Conservation (phyloP, 2,888 invertebrate genomes). For the Erebia ligea region DNA sequence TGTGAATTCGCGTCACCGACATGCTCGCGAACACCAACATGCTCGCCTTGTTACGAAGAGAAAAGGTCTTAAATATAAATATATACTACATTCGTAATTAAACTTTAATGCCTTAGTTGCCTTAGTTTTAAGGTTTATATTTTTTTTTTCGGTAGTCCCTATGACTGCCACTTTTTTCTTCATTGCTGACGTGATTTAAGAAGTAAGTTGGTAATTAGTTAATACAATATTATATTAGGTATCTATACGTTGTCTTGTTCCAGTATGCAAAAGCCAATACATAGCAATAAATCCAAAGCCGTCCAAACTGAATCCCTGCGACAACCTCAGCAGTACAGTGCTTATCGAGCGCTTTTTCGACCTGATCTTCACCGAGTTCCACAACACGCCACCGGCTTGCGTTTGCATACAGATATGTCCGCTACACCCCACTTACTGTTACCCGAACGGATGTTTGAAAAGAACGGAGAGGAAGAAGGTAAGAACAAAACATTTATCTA, state of each 20-base stretch:
- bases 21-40: too few species aligned
- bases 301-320: conserved; percentile 46
- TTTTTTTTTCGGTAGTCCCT: too few species aligned
- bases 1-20: too few species aligned
- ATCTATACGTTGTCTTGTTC: conserved; percentile 30
- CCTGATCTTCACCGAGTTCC: conserved; percentile 67
- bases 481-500: neutral
- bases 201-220: too few species aligned
- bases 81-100: too few species aligned
- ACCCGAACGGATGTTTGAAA: conserved; percentile 68
- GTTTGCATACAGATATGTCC: conserved; percentile 71
- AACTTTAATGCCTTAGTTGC: too few species aligned
- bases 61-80: too few species aligned
- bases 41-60: too few species aligned
- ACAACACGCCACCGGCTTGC: conserved; percentile 61
- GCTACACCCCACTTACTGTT: conserved; percentile 68
- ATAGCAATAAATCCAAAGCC: conserved; percentile 36
- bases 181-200: too few species aligned
- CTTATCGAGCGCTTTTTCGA: conserved; percentile 70
- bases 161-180: too few species aligned
- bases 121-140: too few species aligned
- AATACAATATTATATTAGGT: neutral
- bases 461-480: conserved; percentile 44
- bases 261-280: conserved; percentile 51
- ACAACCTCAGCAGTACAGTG: conserved; percentile 48